Evolutionary conservation across 1,140 invertebrate genomes (phyloP), one percentile per base, ranked within the genome.

Genomic region (Proales similis): DNA sequence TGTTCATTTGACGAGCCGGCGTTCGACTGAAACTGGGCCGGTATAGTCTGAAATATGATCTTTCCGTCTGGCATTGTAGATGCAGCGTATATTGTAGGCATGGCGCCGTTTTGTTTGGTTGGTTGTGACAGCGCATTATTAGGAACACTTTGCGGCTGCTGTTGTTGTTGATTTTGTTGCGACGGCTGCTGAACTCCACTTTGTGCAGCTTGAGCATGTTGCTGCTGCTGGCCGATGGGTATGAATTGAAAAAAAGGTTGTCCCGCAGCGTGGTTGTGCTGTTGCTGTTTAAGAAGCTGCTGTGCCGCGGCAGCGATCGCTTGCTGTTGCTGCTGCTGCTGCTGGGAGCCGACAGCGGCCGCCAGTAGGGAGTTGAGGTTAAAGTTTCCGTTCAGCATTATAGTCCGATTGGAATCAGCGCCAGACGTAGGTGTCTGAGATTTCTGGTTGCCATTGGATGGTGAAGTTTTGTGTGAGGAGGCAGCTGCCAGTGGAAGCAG

Each of bases 221-320:
- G 49, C 2, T 57, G 51, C 4, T 24, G 38, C 12, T 38, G 19
- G 5, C 22, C 30, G 5, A 53, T 53, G 5, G 48, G 48, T 19
- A 53, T 53, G 42, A 53, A 53, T 24, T 53, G 48, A 33, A 39
- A 53, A 20, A 36, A 53, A 9, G 38, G 48, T 38, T 38, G 14
- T 53, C 42, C 22, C 22, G 2, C 7, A 47, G 27, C 6, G 48
- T 26, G 48, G 7, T 17, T n/a, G 33, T 53, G 12, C 20, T 7
- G 4, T 33, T 22, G n/a, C 9, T 17, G 48, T 20, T 33, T 12
- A 39, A 17, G n/a, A n/a, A n/a, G 20, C 19, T 47, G 38, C 42
- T 53, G 14, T 24, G 48, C 17, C 0, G 48, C 48, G 17, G 48
- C 48, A 6, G 48, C 48, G 22, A 53, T 53, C n/a, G n/a, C n/a